Base-by-base conservation (phyloP, 64 coral and sea anemone genomes). In the Stylophora pistillata region DNA sequence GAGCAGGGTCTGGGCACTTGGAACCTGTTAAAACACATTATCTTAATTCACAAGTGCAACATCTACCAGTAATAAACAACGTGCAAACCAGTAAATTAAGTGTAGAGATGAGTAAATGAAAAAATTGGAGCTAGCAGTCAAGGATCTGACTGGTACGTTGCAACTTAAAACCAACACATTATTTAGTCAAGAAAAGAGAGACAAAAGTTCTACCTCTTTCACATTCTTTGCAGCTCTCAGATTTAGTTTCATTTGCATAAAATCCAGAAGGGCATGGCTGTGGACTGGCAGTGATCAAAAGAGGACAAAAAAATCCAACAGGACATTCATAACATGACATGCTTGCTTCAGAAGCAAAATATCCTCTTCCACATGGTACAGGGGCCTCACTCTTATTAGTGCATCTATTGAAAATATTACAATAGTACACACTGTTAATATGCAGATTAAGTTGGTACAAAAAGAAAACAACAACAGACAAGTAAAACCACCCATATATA, bases 311-410 rank as follows among this genome's bases (percentile, higher is more conserved):
- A 70, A 86, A 90, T 10, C 95, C 95, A 59, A 52, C 62, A 72
- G 81, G 73, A 64, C 95, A 96, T 3, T 53, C 27, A 23, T 60
- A 30, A 78, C 95, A 96, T 28, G 83, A 74, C 23, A 68, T 93
- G 9, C n/a, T 59, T 76, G 87, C 95, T 75, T 70, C 73, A 62
- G 58, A 33, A 10, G 95, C 81, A 88, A 87, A 62, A 20, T 86
- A 93, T n/a, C 95, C 91, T 81, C 52, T 90, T 37, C 91, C 95
- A 83, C 95, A 96, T 56, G 77, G 41, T 41, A 87, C 95, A 64
- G 95, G 95, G 10, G 74, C 72, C 9, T 68, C 52, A 13, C 91
- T 71, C 65, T 92, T 93, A 12, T 90, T 65, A 64, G 87, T n/a
- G 68, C 95, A 96, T 20, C 94, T 95, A 21, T 10, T 71, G 28